Conservation (phyloP, 2,113 vertebrate genomes). For the Sminthopsis crassicaudata region DNA sequence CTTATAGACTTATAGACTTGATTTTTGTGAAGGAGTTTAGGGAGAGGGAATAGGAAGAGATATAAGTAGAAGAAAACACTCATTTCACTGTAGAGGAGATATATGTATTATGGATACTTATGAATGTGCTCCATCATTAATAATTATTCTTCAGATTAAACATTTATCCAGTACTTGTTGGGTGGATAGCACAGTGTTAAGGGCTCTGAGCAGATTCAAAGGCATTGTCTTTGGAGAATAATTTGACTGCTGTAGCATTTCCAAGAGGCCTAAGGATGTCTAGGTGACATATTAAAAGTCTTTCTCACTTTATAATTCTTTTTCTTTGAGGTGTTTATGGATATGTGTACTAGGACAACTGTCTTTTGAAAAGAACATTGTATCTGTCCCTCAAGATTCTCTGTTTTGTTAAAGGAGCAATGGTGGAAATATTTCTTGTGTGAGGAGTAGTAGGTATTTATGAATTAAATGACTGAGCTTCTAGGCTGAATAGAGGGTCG, state of each 20-base stretch:
- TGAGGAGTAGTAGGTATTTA: background rate
- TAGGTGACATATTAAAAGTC: background rate
- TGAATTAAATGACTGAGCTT: background rate
- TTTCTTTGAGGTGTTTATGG: conserved; percentile 57
- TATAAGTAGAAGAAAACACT: background rate
- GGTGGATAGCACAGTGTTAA: conserved; percentile 14
- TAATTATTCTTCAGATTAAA: conserved; percentile 48
- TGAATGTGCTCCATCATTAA: background rate
- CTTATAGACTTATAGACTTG: background rate
- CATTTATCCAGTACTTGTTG: conserved; percentile 4
- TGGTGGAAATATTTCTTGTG: background rate
- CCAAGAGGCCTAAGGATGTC: conserved; percentile 33
- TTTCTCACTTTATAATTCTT: conserved; percentile 55
- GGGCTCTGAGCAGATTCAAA: conserved; percentile 41
- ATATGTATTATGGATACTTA: background rate
- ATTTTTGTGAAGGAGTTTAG: background rate
- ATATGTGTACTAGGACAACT: conserved; percentile 23
- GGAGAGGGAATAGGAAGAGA: background rate
- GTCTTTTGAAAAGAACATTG: background rate
- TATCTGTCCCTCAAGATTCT: background rate
- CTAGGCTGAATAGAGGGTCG: background rate
- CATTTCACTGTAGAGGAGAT: background rate
- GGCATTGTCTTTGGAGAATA: conserved; percentile 39
- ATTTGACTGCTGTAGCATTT: conserved; percentile 29
- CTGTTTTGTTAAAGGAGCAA: background rate